Base-by-base conservation (phyloP, 2,113 vertebrate genomes). In the Lichenostomus cassidix region DNA sequence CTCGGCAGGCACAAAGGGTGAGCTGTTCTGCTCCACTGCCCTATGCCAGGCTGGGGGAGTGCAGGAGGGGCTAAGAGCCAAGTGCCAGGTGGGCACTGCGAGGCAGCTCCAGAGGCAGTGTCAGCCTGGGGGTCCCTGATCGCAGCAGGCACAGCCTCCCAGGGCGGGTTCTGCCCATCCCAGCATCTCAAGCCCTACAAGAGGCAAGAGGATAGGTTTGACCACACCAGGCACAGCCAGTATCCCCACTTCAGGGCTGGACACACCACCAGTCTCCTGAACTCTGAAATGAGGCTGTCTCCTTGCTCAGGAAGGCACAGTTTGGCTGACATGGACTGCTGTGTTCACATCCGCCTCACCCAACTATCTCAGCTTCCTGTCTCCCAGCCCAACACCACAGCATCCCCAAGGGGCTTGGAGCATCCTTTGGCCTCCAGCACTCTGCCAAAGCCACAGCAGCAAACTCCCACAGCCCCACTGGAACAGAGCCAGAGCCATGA, bases 1-100 rank as follows among this genome's bases (percentile, higher is more conserved):
- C 22, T 5, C 15, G 4, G 71, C 47, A 9, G 69, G 65, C 90
- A 98, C 97, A 98, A 97, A 94, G 96, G 71, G 20, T 0, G 25
- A 29, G 97, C 78, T 98, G 98, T 98, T 95, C 60, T 20, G 63
- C 3, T 11, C 53, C 2, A 6, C 84, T 73, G 82, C 49, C 70
- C 65, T 7, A 11, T 83, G 96, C 97, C 97, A 97, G 97, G 15
- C 94, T 14, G 92, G 59, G 29, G n/a, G 46, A 35, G 15, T 0
- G 18, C 11, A 59, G 83, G 42, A 58, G 55, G 69, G 63, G 63
- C 63, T 22, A 62, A 55, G 25, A 76, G 70, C 87, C 62, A 10
- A 46, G 84, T 2, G 3, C 55, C 23, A 44, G 60, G 87, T 53
- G 92, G 70, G 56, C 71, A 84, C 80, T 6, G 2, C 0, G 2